phyloP scores from a whole-genome alignment of 2,888 invertebrate species.

The Eumerus sabulonum region DNA sequence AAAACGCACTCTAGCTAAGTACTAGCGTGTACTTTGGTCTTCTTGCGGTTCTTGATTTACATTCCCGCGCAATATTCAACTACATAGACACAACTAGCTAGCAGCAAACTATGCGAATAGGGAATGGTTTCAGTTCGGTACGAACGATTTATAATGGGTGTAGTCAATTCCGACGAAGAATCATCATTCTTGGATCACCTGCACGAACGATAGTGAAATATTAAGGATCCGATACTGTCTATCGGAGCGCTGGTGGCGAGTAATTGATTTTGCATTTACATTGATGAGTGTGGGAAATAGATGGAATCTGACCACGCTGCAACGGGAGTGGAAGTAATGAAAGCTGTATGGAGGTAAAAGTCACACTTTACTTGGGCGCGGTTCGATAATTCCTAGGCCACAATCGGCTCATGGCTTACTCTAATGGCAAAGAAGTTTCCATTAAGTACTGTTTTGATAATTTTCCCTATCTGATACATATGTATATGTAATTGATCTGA shows the following conservation, averaged over 20 bases:
- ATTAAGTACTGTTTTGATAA: too few relatives aligned
- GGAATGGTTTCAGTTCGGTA: slow-evolving; percentile 40
- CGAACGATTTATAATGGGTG: slow-evolving; percentile 62
- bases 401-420: too few relatives aligned
- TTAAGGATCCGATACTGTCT: not conserved
- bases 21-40: slow-evolving; percentile 5
- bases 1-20: slow-evolving; percentile 1
- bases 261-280: slow-evolving; percentile 63
- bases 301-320: too few relatives aligned
- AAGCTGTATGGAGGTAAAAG: not conserved
- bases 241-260: slow-evolving; percentile 11
- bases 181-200: slow-evolving; percentile 43
- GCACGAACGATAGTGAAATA: not conserved
- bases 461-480: too few relatives aligned
- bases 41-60: slow-evolving; percentile 50
- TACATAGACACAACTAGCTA: slow-evolving; percentile 36
- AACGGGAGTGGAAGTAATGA: too few relatives aligned
- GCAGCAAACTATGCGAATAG: slow-evolving; percentile 38
- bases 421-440: too few relatives aligned
- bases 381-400: too few relatives aligned
- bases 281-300: slow-evolving; percentile 29
- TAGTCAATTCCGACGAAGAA: slow-evolving; percentile 59
- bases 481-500: too few relatives aligned
- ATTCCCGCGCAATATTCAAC: slow-evolving; percentile 33
- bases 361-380: not conserved